Base-by-base conservation (phyloP, 2,797 vertebrate genomes). In the Peromyscus nudipes region DNA sequence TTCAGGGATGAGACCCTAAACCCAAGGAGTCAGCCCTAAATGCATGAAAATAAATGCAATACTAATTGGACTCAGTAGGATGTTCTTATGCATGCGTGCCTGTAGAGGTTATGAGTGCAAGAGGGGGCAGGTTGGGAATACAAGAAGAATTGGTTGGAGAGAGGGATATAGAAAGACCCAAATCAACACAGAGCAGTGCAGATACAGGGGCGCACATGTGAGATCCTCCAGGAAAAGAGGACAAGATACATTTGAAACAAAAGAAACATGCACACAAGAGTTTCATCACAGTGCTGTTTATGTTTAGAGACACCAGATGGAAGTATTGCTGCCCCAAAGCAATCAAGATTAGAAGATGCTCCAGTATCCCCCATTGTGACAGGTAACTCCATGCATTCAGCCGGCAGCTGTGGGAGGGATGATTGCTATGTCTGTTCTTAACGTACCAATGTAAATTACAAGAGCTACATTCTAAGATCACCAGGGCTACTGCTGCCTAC, bases 311-410 rank as follows among this genome's bases (percentile, higher is more conserved):
- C 5, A 0, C 52, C 86, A 3, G n/a, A 17, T 57, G 31, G 67
- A 80, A 37, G 87, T 82, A 16, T 64, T 31, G 96, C 98, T 82
- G 93, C 91, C 31, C 96, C 73, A 13, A 98, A 97, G 46, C 37
- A 95, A 64, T 97, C 95, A 69, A 89, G 81, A 80, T 10, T 65
- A 87, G 97, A 98, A 10, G 73, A 31, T 23, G 1, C 10, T 25
- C 64, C 93, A 2, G 90, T 81, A 1, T 40, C 94, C 25, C 62
- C 87, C 14, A 21, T 7, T 2, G 13, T 80, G 80, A 89, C 97
- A 98, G 98, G 98, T 99, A 98, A 98, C 83, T 4, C 34, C 97
- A 86, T 0, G 97, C 92, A 64, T 97, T 98, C 0, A 98, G 98
- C 93, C 98, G 98, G 17, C 73, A 49, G 96, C 96, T 10, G 98